Base-by-base conservation (phyloP, 2,113 vertebrate genomes). In the Anolis carolinensis region DNA sequence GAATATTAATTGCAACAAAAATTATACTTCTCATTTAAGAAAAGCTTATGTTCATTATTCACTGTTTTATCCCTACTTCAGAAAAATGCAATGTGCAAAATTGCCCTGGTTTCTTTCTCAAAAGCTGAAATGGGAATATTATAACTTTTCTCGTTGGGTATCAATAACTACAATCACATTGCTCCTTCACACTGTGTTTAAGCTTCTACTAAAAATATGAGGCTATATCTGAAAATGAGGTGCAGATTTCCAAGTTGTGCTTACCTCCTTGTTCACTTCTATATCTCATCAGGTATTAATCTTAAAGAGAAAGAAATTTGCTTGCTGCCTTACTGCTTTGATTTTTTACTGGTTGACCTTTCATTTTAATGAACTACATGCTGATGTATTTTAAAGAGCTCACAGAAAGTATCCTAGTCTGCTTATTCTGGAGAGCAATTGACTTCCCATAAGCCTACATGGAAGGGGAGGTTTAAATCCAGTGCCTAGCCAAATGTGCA, bases 281-380 rank as follows among this genome's bases (percentile, higher is more conserved):
- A 32, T 0, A 0, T 72, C 70, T 9, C 8, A 0, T 0, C 16
- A 36, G 23, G 5, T 63, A 48, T 59, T 59, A 83, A n/a, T 65
- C 34, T 63, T 71, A 34, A 50, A 87, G 82, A 32, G 70, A 81
- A 44, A 2, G 59, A 30, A 48, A 7, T 83, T 88, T 55, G 10
- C 27, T 75, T 55, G 48, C 72, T 81, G 27, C 83, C 78, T 82
- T 88, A 20, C 62, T 84, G 62, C 48, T 79, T 72, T 18, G 65
- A 30, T 7, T 92, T 18, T 3, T 5, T n/a, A 44, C 68, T 0
- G 0, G 77, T 39, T 88, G 48, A 75, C 30, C 18, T 84, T 10
- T 84, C 44, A 21, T n/a, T 48, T 16, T 50, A 55, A 2, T 0
- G 0, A 0, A 0, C 10, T 84, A 14, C 21, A 5, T 65, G 2